Evolutionary conservation across 2,797 vertebrate genomes (phyloP), one percentile per base, ranked within the genome.

Genomic region (Neopelma chrysocephalum): DNA sequence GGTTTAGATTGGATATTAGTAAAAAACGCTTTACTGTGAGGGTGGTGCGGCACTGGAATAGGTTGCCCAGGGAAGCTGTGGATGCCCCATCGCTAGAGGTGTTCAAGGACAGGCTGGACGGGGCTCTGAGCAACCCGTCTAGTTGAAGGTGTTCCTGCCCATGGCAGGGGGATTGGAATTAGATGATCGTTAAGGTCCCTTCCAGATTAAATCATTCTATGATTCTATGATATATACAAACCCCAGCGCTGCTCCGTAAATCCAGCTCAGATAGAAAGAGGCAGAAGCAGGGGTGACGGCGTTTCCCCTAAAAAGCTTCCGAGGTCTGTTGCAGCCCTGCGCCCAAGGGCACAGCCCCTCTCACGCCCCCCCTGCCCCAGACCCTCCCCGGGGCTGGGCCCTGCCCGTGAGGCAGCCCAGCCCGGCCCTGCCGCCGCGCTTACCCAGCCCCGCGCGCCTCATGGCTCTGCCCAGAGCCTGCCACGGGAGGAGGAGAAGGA

Each of bases 401-500:
- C 48, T 17, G 9, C 19, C n/a, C 23, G 15, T 34, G n/a, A 34
- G 22, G 22, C 19, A 32, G 29, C 61, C 31, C 40, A 31, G 61
- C 11, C 40, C 29, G 38, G 61, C 34, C 23, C 51, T 23, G 6
- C 22, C 14, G 42, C 42, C 42, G 40, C 73, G 61, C 95, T 96
- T 91, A 96, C 96, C 92, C 70, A 97, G 93, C 87, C 95, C 96
- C 22, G 96, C 95, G 40, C 96, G 95, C 93, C 96, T 90, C 94
- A 96, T 97, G 25, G 58, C 87, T 23, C 65, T 16, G 78, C 45
- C 53, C 32, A 65, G 9, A 31, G 73, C 36, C n/a, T 38, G 66
- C 68, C 6, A 31, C 26, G 36, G 38, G 11, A 73, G 11, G 36
- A 80, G 4, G 11, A 72, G 4, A 23, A 45, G 2, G 15, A 60